Percentiles rank a stretch among this genome's conserved stretches.
phyloP scores from a whole-genome alignment of 2,888 invertebrate species.

The Papilio protenor region DNA sequence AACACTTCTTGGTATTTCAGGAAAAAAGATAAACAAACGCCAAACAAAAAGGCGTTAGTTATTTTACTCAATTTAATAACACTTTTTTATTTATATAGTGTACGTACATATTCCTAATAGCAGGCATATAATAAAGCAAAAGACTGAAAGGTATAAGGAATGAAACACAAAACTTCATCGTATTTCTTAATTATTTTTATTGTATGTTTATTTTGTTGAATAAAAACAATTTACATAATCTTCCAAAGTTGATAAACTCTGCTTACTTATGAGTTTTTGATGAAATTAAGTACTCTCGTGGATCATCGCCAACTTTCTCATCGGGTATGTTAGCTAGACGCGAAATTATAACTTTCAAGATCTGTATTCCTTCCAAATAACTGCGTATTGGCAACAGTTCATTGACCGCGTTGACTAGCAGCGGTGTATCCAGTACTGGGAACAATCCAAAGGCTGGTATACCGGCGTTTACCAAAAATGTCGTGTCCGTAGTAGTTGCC shows the following conservation, averaged over 20 bases:
- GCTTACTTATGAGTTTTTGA: background rate
- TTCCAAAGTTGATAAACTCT: background rate
- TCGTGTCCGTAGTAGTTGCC: conserved; percentile 3
- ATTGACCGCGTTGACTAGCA: background rate
- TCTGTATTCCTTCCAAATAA: conserved; percentile 18
- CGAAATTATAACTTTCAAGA: background rate
- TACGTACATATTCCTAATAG: no score
- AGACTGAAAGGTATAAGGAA: background rate
- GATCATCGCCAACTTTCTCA: background rate
- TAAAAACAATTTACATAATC: background rate
- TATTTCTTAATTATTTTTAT: background rate
- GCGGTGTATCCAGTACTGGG: background rate
- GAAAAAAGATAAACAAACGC: no score
- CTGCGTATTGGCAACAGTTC: conserved; percentile 2
- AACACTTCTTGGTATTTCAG: no score
- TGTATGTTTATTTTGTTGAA: background rate
- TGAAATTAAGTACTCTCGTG: background rate
- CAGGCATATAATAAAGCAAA: no score
- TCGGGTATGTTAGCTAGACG: conserved; percentile 25
- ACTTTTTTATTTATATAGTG: no score
- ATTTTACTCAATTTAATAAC: no score
- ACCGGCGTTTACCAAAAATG: conserved; percentile 8
- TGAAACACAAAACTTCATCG: background rate
- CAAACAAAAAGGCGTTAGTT: no score
- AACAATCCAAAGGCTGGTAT: conserved; percentile 17